Conservation (phyloP, 2,113 vertebrate genomes). For the Oreotrochilus melanogaster region DNA sequence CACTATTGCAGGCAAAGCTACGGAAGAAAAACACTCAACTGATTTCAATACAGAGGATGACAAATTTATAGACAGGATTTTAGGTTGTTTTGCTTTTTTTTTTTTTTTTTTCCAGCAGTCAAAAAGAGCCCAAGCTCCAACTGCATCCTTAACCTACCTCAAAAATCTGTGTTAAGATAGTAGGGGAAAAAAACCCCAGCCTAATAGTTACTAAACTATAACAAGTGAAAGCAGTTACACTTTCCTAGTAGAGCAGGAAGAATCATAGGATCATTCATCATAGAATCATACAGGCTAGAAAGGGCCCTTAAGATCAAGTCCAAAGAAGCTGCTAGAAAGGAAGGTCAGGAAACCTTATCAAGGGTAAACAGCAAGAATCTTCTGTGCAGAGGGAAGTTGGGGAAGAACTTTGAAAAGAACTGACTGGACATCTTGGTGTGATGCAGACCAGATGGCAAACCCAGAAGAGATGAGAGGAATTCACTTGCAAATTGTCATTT, state of each 20-base stretch:
- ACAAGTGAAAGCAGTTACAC: background rate
- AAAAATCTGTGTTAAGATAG: background rate
- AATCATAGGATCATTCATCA: too few relatives aligned
- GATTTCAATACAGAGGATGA: background rate
- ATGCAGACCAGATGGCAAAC: conserved; percentile 75
- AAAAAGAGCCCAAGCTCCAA: background rate
- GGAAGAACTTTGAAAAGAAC: conserved; percentile 14
- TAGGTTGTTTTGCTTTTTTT: background rate
- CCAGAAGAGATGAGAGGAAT: conserved; percentile 62
- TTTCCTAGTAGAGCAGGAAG: background rate
- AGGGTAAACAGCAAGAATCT: background rate
- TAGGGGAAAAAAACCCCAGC: background rate
- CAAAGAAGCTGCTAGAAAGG: background rate
- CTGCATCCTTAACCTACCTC: background rate
- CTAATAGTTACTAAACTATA: background rate
- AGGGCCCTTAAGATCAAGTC: too few relatives aligned
- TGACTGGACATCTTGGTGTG: conserved; percentile 64
- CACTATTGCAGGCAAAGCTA: background rate
- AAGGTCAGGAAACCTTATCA: background rate
- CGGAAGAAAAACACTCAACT: background rate
- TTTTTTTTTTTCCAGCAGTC: background rate
- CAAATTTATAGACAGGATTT: background rate
- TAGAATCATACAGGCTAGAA: too few relatives aligned
- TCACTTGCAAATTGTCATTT: conserved; percentile 67
- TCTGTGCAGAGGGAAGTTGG: background rate